These are phyloP conservation scores for Drosophila robusta DNA, from an alignment of 2,888 invertebrate species.

Conservation along the genomic window DNA sequence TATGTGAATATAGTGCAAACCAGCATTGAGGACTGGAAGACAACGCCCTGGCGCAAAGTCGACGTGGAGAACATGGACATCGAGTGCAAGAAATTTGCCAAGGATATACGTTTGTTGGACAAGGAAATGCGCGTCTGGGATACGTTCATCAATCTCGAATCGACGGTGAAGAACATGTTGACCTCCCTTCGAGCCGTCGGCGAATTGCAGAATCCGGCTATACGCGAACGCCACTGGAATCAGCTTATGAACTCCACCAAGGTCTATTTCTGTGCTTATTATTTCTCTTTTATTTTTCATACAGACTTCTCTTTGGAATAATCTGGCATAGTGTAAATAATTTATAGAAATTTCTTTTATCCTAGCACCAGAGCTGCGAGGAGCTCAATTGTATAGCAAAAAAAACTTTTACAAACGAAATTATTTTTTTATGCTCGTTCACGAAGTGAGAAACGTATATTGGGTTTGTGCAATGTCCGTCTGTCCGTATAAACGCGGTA, in stretches of 20 bases:
- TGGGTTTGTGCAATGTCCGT: too few relatives aligned
- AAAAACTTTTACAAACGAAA: slow-evolving; percentile 34
- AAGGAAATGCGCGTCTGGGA: slow-evolving; percentile 99
- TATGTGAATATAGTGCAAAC: slow-evolving; percentile 95
- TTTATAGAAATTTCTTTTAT: slow-evolving; percentile 50
- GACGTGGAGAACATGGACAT: slow-evolving; percentile 99
- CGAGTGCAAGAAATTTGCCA: slow-evolving; percentile 98
- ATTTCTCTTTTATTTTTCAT: slow-evolving; percentile 10
- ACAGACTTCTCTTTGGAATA: slow-evolving; percentile 1
- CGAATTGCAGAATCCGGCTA: slow-evolving; percentile 97
- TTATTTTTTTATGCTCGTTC: slow-evolving; percentile 27
- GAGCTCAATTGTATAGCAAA: slow-evolving; percentile 75
- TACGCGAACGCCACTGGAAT: slow-evolving; percentile 98
- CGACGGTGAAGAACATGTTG: slow-evolving; percentile 97
- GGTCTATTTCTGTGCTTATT: slow-evolving; percentile 86
- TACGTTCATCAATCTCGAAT: slow-evolving; percentile 94
- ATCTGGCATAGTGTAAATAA: slow-evolving; percentile 72
- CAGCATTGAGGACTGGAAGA: slow-evolving; percentile 98
- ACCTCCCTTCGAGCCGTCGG: slow-evolving; percentile 97
- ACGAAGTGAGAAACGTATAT: too few relatives aligned
- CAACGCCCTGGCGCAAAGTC: slow-evolving; percentile 97
- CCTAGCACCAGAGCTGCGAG: slow-evolving; percentile 64
- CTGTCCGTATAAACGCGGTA: too few relatives aligned
- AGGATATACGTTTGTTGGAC: slow-evolving; percentile 95
- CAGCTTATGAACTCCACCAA: slow-evolving; percentile 98